phyloP scores from a whole-genome alignment of 2,797 vertebrate species.

The Salarias fasciatus region DNA sequence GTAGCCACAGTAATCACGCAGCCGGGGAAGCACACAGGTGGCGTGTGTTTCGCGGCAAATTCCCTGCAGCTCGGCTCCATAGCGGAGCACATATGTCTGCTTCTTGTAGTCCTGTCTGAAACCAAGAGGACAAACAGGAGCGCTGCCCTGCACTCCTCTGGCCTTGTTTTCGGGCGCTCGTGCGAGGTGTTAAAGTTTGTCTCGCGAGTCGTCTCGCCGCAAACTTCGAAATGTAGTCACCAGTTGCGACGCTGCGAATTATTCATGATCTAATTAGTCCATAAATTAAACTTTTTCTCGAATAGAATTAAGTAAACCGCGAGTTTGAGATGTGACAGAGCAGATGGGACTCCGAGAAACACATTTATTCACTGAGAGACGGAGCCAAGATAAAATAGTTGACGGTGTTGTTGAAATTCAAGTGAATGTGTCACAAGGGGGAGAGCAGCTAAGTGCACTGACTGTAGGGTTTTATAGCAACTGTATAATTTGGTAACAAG shows the following conservation, averaged over 20 bases:
- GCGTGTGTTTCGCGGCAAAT: slow-evolving; percentile 68
- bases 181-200: not conserved
- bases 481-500: slow-evolving; percentile 77
- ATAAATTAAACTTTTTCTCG: slow-evolving; percentile 34
- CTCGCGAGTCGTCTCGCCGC: not conserved
- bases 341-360: slow-evolving; percentile 29
- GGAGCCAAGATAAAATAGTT: slow-evolving; percentile 35
- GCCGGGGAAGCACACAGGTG: slow-evolving; percentile 58
- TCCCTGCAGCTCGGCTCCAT: slow-evolving; percentile 41
- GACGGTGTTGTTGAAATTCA: slow-evolving; percentile 57
- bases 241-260: slow-evolving; percentile 50
- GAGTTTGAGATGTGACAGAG: slow-evolving; percentile 33
- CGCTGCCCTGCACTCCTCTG: slow-evolving; percentile 37
- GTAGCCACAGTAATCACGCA: slow-evolving; percentile 60
- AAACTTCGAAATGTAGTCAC: slow-evolving; percentile 40
- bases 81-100: slow-evolving; percentile 38
- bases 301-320: slow-evolving; percentile 19
- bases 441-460: slow-evolving; percentile 48
- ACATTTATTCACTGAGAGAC: slow-evolving; percentile 47
- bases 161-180: slow-evolving; percentile 27
- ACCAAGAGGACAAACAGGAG: slow-evolving; percentile 28
- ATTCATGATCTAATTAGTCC: slow-evolving; percentile 53
- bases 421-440: slow-evolving; percentile 47
- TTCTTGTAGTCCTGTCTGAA: slow-evolving; percentile 37
- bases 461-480: slow-evolving; percentile 66